These are phyloP conservation scores for Hydrozoanthus tunicans DNA, from an alignment of 64 coral and sea anemone species.

Conservation along the genomic window DNA sequence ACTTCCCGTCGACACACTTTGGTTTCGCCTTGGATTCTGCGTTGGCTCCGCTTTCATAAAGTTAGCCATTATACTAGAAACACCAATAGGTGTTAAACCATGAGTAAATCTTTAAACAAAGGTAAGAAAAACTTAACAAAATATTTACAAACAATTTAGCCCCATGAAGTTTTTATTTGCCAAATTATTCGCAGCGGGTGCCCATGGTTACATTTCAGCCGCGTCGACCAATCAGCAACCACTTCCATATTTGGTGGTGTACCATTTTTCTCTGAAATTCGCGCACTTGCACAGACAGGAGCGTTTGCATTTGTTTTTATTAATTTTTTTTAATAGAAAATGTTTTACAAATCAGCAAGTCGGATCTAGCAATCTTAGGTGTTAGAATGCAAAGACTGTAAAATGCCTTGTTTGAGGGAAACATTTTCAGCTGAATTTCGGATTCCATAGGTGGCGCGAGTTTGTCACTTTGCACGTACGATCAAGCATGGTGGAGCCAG, in stretches of 20 bases:
- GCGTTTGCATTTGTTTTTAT: too few species aligned
- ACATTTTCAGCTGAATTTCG: background rate
- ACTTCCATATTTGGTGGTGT: constrained; percentile 18
- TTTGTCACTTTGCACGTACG: too few species aligned
- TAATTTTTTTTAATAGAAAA: too few species aligned
- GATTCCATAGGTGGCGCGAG: too few species aligned
- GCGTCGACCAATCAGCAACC: constrained; percentile 32
- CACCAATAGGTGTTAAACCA: background rate
- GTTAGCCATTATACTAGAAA: background rate
- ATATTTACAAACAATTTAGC: constrained; percentile 48
- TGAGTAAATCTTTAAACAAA: background rate
- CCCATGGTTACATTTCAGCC: constrained; percentile 46
- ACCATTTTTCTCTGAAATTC: background rate
- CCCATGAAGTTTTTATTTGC: constrained; percentile 26
- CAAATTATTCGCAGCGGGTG: background rate
- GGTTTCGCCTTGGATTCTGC: background rate
- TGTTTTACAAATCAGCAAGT: too few species aligned
- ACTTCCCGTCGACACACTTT: background rate
- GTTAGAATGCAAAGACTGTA: too few species aligned
- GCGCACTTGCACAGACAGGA: background rate
- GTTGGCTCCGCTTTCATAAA: background rate
- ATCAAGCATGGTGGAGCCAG: background rate
- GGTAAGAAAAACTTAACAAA: background rate
- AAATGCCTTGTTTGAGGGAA: too few species aligned
- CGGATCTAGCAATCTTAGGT: too few species aligned